These are phyloP conservation scores for Empis stercorea DNA, from an alignment of 2,888 invertebrate genomes.

Conservation along the genomic window DNA sequence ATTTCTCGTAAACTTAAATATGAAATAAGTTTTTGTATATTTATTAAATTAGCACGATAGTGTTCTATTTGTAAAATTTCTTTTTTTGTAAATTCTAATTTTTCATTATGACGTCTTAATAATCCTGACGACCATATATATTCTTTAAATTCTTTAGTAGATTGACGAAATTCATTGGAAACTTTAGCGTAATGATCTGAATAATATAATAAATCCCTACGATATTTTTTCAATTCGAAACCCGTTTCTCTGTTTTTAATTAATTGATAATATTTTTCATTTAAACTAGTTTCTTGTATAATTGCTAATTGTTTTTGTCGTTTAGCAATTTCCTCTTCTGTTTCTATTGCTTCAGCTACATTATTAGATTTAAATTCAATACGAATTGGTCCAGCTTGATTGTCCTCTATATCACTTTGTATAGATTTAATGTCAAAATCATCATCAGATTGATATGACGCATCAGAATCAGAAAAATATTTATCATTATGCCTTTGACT, in stretches of 20 bases:
- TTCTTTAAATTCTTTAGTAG: slow-evolving; percentile 24
- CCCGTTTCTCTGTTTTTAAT: slow-evolving; percentile 33
- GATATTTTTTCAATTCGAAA: slow-evolving; percentile 23
- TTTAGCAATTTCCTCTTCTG: slow-evolving; percentile 38
- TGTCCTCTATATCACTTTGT: slow-evolving; percentile 30
- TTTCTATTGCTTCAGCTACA: slow-evolving; percentile 72
- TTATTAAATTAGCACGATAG: slow-evolving; percentile 9
- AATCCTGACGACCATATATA: slow-evolving; percentile 28
- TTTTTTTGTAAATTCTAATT: slow-evolving; percentile 17
- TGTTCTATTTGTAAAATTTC: slow-evolving; percentile 8
- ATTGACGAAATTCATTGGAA: slow-evolving; percentile 20
- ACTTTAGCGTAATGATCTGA: slow-evolving; percentile 5
- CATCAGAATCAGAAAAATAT: slow-evolving; percentile 37
- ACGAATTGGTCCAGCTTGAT: slow-evolving; percentile 45
- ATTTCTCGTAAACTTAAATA: slow-evolving; percentile 13
- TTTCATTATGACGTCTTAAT: slow-evolving; percentile 23
- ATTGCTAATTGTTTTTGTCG: slow-evolving; percentile 32
- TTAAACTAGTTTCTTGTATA: slow-evolving; percentile 32
- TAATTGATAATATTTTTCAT: slow-evolving; percentile 32
- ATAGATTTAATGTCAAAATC: slow-evolving; percentile 33
- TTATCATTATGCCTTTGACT: slow-evolving; percentile 3
- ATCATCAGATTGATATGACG: slow-evolving; percentile 43
- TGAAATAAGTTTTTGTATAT: slow-evolving; percentile 14
- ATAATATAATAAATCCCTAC: slow-evolving; percentile 9
- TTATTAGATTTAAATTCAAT: slow-evolving; percentile 77